Conservation (phyloP, 2,113 vertebrate genomes). For the Phalacrocorax aristotelis region DNA sequence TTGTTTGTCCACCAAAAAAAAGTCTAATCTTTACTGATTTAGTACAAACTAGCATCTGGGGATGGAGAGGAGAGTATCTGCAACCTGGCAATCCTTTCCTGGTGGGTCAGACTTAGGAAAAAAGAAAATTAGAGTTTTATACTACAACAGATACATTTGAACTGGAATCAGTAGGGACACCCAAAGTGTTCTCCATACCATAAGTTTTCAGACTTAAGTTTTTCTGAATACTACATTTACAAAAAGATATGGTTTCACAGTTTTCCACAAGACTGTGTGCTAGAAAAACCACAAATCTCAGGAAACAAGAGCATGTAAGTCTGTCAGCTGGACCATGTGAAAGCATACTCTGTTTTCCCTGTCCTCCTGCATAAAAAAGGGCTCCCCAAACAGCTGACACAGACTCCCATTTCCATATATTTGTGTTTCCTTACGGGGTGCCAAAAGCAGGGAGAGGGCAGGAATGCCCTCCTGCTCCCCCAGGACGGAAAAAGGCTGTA, state of each 20-base stretch:
- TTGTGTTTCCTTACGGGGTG: not conserved
- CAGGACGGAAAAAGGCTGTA: not conserved
- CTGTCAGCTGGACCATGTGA: not conserved
- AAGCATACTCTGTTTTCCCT: not conserved
- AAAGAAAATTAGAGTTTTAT: not conserved
- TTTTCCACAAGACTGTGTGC: not conserved
- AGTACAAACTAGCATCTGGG: not conserved
- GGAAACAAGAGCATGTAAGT: not conserved
- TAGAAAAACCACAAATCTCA: not conserved
- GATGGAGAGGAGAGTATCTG: not conserved
- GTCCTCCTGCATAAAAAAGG: not conserved
- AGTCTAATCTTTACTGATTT: not conserved
- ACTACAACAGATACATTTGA: not conserved
- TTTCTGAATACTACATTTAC: not conserved
- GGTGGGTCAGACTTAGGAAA: not conserved
- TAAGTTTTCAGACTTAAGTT: not conserved
- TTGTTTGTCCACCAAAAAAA: not conserved
- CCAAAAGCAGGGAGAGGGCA: not conserved
- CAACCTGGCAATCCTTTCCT: not conserved
- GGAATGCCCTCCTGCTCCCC: not conserved
- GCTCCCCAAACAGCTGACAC: not conserved
- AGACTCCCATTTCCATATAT: not conserved
- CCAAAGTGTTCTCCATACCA: not conserved
- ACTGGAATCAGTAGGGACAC: not conserved
- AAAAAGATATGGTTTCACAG: not conserved